Conservation (phyloP, 2,113 vertebrate species). For the Taurulus bubalis region DNA sequence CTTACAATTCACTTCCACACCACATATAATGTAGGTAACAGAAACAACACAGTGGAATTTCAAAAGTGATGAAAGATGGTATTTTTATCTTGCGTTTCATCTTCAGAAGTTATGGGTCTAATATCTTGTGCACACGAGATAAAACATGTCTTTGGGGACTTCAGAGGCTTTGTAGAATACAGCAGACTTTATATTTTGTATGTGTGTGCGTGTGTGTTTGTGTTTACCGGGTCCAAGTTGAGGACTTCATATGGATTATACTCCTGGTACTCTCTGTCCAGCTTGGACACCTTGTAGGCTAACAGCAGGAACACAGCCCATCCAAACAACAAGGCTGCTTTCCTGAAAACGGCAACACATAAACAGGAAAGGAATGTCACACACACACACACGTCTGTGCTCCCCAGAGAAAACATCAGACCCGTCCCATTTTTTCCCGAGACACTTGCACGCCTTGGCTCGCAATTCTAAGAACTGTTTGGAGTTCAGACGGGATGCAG, state of each 20-base stretch:
- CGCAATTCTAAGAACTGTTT: neutral
- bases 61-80: neutral
- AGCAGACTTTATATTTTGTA: neutral
- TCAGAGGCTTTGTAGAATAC: neutral
- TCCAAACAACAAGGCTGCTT: conserved; percentile 93
- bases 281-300: conserved; percentile 98
- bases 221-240: conserved; percentile 92
- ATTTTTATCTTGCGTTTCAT: conserved; percentile 13
- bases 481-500: neutral
- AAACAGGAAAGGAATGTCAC: conserved; percentile 12
- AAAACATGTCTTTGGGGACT: neutral
- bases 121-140: neutral
- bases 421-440: neutral
- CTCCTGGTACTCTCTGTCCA: conserved; percentile 97
- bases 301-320: conserved; percentile 98
- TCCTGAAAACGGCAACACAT: conserved; percentile 83
- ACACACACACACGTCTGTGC: neutral
- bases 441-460: neutral
- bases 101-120: neutral
- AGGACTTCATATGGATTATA: conserved; percentile 98
- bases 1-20: conserved; percentile 10
- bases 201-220: conserved; percentile 7
- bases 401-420: conserved; percentile 6
- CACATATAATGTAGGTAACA: neutral
- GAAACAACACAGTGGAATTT: neutral